These are phyloP conservation scores for Xylota sylvarum DNA, from an alignment of 2,888 invertebrate genomes.

Conservation along the genomic window DNA sequence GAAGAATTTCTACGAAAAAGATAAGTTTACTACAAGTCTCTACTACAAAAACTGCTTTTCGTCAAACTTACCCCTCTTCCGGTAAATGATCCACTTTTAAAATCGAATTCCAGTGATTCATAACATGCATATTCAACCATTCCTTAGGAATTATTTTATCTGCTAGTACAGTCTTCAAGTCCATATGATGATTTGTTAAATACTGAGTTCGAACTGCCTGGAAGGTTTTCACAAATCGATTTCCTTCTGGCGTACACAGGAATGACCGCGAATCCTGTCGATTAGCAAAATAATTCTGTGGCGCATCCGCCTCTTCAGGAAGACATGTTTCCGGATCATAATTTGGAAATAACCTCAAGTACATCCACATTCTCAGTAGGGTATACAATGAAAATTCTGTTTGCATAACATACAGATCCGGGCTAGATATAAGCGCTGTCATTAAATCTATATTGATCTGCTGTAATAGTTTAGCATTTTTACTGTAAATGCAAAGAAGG, in stretches of 20 bases:
- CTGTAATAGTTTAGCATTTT: slow-evolving; percentile 86
- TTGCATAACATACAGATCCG: slow-evolving; percentile 90
- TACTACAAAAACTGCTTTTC: background rate
- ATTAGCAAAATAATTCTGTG: slow-evolving; percentile 81
- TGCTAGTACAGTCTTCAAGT: slow-evolving; percentile 88
- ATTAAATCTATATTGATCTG: slow-evolving; percentile 89
- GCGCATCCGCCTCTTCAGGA: slow-evolving; percentile 78
- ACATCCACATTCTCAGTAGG: slow-evolving; percentile 90
- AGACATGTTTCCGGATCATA: slow-evolving; percentile 84
- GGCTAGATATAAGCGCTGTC: slow-evolving; percentile 87
- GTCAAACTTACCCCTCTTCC: slow-evolving; percentile 87
- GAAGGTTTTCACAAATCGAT: slow-evolving; percentile 87
- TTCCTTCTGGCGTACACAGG: slow-evolving; percentile 87
- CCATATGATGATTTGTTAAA: slow-evolving; percentile 89
- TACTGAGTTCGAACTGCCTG: slow-evolving; percentile 88
- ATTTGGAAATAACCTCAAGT: slow-evolving; percentile 85
- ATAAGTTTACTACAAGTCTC: background rate
- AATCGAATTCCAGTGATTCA: slow-evolving; percentile 89
- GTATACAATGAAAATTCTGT: slow-evolving; percentile 92
- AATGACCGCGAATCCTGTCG: slow-evolving; percentile 85
- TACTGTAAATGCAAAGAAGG: slow-evolving; percentile 87
- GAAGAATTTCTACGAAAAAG: slow-evolving; percentile 21
- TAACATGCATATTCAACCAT: slow-evolving; percentile 88
- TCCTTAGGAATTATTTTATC: slow-evolving; percentile 90
- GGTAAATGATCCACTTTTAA: slow-evolving; percentile 89